These are phyloP conservation scores for Argyrosomus japonicus DNA, from an alignment of 2,113 vertebrate species.

Conservation along the genomic window DNA sequence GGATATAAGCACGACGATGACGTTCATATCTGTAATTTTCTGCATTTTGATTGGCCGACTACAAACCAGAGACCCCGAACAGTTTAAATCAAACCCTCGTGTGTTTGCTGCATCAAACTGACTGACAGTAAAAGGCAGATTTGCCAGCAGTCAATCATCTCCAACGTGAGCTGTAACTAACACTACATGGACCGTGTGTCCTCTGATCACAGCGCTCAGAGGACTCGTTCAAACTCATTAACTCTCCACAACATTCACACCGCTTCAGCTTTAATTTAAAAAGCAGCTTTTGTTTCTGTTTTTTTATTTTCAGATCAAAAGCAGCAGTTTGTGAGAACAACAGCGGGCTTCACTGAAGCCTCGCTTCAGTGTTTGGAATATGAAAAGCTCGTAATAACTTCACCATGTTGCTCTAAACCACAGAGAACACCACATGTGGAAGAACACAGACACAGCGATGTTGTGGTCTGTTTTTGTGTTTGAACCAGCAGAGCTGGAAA, in stretches of 20 bases:
- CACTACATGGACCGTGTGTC: conserved; percentile 28
- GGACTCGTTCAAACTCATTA: conserved; percentile 56
- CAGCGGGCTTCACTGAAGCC: not conserved
- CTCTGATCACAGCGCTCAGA: conserved; percentile 45
- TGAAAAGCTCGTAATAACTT: conserved; percentile 15
- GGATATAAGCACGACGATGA: not conserved
- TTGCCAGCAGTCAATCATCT: conserved; percentile 24
- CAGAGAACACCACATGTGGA: not conserved
- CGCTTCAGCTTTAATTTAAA: conserved; percentile 29
- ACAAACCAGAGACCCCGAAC: not conserved
- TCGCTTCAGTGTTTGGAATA: conserved; percentile 2
- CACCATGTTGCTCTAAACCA: not conserved
- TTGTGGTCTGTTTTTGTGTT: conserved; percentile 7
- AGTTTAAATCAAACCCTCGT: not conserved
- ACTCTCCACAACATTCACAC: conserved; percentile 23
- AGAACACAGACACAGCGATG: too few species aligned
- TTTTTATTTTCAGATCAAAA: conserved; percentile 28
- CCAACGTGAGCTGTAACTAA: conserved; percentile 51
- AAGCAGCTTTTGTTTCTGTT: not conserved
- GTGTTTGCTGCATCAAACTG: conserved; percentile 6
- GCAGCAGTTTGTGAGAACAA: conserved; percentile 26
- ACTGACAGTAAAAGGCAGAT: conserved; percentile 8
- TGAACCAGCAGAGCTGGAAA: conserved; percentile 24
- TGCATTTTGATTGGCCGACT: not conserved
- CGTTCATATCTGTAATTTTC: not conserved